A percentile compares a stretch with the other conserved stretches of the same genome.
phyloP scores from a whole-genome alignment of 2,888 invertebrate genomes.

The Nesidiocoris tenuis region DNA sequence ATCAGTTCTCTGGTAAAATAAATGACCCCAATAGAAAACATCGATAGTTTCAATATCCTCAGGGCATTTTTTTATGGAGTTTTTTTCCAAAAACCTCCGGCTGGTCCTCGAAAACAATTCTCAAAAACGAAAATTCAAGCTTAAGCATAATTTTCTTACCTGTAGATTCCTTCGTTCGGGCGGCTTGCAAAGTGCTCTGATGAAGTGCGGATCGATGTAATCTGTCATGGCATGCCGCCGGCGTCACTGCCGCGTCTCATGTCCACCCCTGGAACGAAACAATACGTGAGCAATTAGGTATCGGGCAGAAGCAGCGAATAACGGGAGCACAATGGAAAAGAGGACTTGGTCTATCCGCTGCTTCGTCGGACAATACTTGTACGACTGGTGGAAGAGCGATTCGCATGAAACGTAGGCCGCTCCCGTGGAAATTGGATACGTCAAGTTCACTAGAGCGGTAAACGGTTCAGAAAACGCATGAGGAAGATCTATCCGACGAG shows the following conservation, averaged over 20 bases:
- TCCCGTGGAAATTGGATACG: not conserved
- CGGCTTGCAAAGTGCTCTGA: constrained; percentile 60
- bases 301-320: constrained; percentile 13
- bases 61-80: no score
- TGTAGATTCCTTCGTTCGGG: constrained; percentile 59
- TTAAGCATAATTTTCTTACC: no score
- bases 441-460: not conserved
- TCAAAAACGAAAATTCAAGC: no score
- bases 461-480: not conserved
- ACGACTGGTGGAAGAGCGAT: not conserved
- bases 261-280: constrained; percentile 41
- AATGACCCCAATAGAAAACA: no score
- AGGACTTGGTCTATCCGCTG: not conserved
- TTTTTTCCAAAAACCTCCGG: no score
- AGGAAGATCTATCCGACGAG: no score
- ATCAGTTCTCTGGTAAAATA: no score
- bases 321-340: constrained; percentile 12
- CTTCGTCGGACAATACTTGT: not conserved
- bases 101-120: no score
- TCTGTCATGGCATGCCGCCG: constrained; percentile 55
- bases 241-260: constrained; percentile 39
- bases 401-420: not conserved
- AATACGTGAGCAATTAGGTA: constrained; percentile 16
- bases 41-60: no score
- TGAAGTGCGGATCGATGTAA: constrained; percentile 59